These are phyloP conservation scores for Willisornis vidua DNA, from an alignment of 2,113 vertebrate species.

Conservation along the genomic window DNA sequence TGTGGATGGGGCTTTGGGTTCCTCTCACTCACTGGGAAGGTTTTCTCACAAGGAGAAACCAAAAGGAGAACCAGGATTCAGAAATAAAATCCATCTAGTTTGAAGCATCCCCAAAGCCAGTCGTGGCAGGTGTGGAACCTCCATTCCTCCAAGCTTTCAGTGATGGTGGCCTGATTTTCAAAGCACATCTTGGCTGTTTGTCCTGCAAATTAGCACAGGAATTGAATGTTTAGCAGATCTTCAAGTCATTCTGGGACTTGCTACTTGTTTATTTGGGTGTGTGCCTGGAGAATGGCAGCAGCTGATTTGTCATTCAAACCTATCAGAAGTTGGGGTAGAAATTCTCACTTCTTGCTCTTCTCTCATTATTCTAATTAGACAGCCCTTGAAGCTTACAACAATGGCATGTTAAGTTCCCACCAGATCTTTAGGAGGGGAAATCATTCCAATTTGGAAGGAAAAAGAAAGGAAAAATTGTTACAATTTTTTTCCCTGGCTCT, in stretches of 20 bases:
- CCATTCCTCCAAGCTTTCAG: not conserved
- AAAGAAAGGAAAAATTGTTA: not conserved
- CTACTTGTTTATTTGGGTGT: not conserved
- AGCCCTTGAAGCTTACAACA: not conserved
- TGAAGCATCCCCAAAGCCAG: not conserved
- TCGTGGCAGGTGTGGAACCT: not conserved
- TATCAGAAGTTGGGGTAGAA: not conserved
- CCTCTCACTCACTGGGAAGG: not conserved
- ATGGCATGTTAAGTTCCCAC: not conserved
- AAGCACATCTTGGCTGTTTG: not conserved
- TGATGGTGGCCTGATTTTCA: not conserved
- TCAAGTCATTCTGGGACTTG: not conserved
- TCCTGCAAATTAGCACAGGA: not conserved
- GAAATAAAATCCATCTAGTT: not conserved
- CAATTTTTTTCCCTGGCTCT: not conserved
- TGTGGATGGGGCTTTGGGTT: not conserved
- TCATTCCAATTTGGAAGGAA: not conserved
- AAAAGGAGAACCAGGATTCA: not conserved
- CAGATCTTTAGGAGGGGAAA: not conserved
- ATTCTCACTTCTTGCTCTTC: not conserved
- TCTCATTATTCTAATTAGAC: not conserved
- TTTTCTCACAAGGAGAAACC: not conserved
- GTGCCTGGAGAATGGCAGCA: not conserved
- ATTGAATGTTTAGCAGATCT: not conserved
- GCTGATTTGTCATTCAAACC: not conserved